Conservation (phyloP, 1,140 invertebrate genomes). For the Cyclina sinensis region DNA sequence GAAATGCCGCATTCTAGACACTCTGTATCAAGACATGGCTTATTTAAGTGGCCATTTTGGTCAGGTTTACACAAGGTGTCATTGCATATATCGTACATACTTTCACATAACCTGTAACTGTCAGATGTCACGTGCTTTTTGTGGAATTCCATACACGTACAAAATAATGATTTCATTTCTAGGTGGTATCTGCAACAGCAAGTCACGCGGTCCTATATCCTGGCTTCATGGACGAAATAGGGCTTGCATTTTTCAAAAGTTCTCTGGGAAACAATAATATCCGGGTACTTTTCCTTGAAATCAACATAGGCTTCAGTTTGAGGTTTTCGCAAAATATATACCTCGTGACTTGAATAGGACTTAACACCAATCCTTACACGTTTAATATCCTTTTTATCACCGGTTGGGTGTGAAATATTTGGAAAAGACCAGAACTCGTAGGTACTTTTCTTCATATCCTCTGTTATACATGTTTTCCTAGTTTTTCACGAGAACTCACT, state of each 20-base stretch:
- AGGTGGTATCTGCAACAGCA: slow-evolving; percentile 47
- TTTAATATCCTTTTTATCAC: slow-evolving; percentile 45
- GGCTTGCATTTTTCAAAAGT: slow-evolving; percentile 21
- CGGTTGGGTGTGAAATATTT: slow-evolving; percentile 5
- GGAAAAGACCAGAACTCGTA: not conserved
- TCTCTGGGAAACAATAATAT: slow-evolving; percentile 30
- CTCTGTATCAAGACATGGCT: slow-evolving; percentile 7
- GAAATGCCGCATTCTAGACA: slow-evolving; percentile 18
- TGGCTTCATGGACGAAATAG: slow-evolving; percentile 1
- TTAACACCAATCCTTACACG: slow-evolving; percentile 37
- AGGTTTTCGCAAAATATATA: slow-evolving; percentile 40
- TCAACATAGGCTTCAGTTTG: slow-evolving; percentile 32
- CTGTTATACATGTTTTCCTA: not conserved
- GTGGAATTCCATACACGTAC: not conserved
- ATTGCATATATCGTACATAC: not conserved
- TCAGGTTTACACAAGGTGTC: not conserved
- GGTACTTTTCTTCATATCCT: not conserved
- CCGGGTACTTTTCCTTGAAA: slow-evolving; percentile 27
- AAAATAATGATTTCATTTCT: slow-evolving; percentile 21
- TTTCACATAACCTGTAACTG: not conserved
- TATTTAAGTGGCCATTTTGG: not conserved
- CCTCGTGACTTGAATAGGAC: slow-evolving; percentile 9
- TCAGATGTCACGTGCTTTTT: not conserved
- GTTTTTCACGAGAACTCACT: slow-evolving; percentile 12
- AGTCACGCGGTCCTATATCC: not conserved